These are phyloP conservation scores for Halichoerus grypus DNA, from an alignment of 2,113 vertebrate genomes.

Conservation along the genomic window DNA sequence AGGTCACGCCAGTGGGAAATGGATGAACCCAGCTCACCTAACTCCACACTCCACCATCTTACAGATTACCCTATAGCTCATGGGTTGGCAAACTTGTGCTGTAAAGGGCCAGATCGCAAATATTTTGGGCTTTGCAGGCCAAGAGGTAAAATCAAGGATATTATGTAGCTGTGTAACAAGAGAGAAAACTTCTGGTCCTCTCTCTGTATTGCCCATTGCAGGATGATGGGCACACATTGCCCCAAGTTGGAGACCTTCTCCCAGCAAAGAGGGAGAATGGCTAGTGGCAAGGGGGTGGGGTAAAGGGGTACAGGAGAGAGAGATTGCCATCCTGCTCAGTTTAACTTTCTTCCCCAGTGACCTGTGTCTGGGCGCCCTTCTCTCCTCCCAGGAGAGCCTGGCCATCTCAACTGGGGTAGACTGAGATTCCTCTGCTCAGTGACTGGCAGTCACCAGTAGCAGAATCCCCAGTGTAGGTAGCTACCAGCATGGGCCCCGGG, in stretches of 20 bases:
- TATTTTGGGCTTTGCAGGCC: not conserved
- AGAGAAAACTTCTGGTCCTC: not conserved
- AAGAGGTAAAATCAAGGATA: conserved; percentile 2
- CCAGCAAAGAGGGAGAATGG: not conserved
- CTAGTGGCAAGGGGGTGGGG: not conserved
- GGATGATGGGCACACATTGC: not conserved
- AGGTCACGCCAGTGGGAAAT: not conserved
- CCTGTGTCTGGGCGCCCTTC: not conserved
- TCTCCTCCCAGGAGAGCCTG: not conserved
- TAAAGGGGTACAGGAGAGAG: not conserved
- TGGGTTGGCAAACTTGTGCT: not conserved
- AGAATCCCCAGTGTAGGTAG: not conserved
- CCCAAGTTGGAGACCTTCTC: not conserved
- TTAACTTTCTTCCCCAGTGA: not conserved
- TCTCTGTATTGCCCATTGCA: not conserved
- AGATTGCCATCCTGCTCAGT: not conserved
- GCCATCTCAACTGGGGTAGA: not conserved
- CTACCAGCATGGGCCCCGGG: not conserved
- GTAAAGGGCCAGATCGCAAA: not conserved
- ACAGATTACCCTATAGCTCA: not conserved
- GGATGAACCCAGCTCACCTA: not conserved
- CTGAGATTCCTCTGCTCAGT: not conserved
- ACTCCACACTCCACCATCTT: not conserved
- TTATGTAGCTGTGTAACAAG: not conserved
- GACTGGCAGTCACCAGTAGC: not conserved